Base-by-base conservation (phyloP, 2,888 invertebrate species). In the Protodeltote pygarga region DNA sequence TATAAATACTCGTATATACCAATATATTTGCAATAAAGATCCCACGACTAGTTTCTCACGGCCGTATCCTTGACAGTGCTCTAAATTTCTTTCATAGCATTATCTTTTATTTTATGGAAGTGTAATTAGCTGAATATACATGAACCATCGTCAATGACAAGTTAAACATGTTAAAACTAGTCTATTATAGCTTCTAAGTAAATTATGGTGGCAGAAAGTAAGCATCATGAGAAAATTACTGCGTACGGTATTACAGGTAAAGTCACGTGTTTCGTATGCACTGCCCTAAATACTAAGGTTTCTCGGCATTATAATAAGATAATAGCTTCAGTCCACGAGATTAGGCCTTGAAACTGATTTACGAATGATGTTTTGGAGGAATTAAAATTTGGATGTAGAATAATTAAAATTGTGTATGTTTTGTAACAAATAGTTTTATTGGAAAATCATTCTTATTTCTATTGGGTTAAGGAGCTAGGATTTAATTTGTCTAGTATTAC, bases 281-380 rank as follows among this genome's bases (percentile, higher is more conserved):
- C 51, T 27, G 42, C 45, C 27, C 27, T 54, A 45, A 47, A 46
- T 60, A 32, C 16, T 37, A 63, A 24, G 59, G 59, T 19, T 63
- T 63, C 54, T 21, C 24, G 19, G 53, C 42, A 34, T 28, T 29
- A n/a, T 53, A 63, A 63, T 58, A 31, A 19, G 34, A 52, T 52
- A 38, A 45, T 21, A 35, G 41, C 29, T 33, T 29, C 33, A 46
- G 27, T 33, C 45, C 31, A 46, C 8, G 37, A 38, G 23, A 20
- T 32, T 21, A 13, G 32, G 45, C 59, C 50, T 63, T 48, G 37
- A 11, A 33, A 38, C 1, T 31, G 38, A 48, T 48, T 27, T 27
- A 21, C 24, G 23, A 31, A 31, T 29, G 5, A 37, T 8, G 5
- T 27, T 10, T 25, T n/a, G 6, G 29, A 19, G 10, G 25, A 17